Conservation (phyloP, 2,113 vertebrate genomes). For the Beaufortia kweichowensis region DNA sequence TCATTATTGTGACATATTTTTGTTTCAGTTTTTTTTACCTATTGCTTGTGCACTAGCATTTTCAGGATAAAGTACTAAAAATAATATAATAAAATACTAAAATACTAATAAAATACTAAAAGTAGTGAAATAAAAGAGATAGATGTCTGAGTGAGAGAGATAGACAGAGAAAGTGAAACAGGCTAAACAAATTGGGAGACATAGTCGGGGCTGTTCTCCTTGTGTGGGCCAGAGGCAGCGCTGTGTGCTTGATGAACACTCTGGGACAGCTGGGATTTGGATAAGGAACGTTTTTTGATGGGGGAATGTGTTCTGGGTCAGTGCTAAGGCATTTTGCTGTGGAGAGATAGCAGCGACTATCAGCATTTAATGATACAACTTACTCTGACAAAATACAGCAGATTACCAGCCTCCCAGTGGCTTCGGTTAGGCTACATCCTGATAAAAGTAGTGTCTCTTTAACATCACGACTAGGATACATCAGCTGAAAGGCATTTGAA, state of each 20-base stretch:
- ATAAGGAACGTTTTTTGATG: conserved; percentile 53
- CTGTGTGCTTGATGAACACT: conserved; percentile 48
- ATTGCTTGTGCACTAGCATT: background rate
- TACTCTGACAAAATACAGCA: conserved; percentile 55
- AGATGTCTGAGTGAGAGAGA: conserved; percentile 7
- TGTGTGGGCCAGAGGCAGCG: conserved; percentile 47
- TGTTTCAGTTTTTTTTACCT: no score
- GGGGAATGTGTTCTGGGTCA: conserved; percentile 59
- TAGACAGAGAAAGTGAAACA: background rate
- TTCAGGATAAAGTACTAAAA: conserved; percentile 33
- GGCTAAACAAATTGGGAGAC: conserved; percentile 17
- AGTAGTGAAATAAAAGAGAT: background rate
- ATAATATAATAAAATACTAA: no score
- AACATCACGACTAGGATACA: background rate
- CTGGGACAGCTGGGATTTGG: conserved; percentile 56
- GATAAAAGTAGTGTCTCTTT: conserved; percentile 45
- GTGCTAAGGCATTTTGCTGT: conserved; percentile 53
- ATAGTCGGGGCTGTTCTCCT: conserved; percentile 33
- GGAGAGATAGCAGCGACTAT: conserved; percentile 54
- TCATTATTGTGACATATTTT: no score
- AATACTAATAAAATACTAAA: no score
- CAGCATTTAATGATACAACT: conserved; percentile 53
- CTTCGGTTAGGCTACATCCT: conserved; percentile 54
- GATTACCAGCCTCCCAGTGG: conserved; percentile 54
- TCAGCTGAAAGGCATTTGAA: background rate